Evolutionary conservation across 2,113 vertebrate genomes (phyloP).

Genomic region (Halcyon senegalensis): DNA sequence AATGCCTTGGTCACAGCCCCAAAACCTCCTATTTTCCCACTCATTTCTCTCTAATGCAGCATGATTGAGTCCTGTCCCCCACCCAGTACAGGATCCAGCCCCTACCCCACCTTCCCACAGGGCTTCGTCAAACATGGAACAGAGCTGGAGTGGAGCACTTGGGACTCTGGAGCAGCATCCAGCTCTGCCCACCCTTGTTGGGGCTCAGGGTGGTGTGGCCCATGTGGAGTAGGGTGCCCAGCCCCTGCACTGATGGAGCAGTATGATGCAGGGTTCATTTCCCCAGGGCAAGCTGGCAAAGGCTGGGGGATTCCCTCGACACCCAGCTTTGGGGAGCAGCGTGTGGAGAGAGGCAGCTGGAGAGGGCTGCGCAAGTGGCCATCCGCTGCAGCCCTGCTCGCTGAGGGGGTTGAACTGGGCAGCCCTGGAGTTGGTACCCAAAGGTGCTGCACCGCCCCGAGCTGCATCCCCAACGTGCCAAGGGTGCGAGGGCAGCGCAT

Average conservation of each 20-base stretch:
- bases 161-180: neutral
- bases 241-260: fast-evolving
- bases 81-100: neutral
- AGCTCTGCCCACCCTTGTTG: neutral
- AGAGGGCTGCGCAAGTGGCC: neutral
- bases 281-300: neutral
- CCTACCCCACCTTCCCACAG: neutral
- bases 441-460: neutral
- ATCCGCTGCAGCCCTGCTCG: neutral
- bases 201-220: neutral
- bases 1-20: conserved; percentile 40
- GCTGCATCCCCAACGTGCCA: fast-evolving
- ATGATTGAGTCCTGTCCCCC: neutral
- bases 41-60: conserved; percentile 42
- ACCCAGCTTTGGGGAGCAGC: neutral
- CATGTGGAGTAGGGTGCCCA: fast-evolving
- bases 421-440: neutral
- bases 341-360: neutral
- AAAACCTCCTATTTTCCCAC: neutral
- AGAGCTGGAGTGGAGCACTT: conserved; percentile 31
- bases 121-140: conserved; percentile 26
- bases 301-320: neutral
- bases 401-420: neutral
- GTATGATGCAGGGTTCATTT: fast-evolving
- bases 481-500: neutral